Evolutionary conservation across 2,888 invertebrate species (phyloP), one percentile per base, ranked within the genome.

Genomic region (Baccha elongata): DNA sequence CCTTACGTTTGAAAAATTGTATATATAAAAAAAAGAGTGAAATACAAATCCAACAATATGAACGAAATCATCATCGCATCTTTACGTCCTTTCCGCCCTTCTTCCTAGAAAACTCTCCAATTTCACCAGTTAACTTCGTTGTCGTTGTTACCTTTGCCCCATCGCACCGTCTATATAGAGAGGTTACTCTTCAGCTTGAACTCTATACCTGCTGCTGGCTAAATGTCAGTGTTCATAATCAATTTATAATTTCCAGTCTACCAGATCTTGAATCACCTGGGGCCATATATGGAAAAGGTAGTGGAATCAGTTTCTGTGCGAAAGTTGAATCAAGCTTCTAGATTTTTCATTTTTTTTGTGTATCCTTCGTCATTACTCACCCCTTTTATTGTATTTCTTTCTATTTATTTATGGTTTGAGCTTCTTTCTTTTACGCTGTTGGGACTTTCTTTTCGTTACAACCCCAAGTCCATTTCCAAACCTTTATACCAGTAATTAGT

Each of bases 211-310:
- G 75, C 23, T 58, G 44, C 44, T 55, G 72, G 76, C 72, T 76
- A 83, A 83, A 76, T 76, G 83, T 83, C 83, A 76, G 83, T 78
- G 78, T 84, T 73, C 78, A 84, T 84, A 84, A 84, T 84, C 73
- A 78, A 84, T 84, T 84, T 84, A 78, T 78, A 84, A 84, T 84
- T 73, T 84, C 78, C 78, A 84, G 78, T 84, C 83, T 84, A 78
- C 78, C 83, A 84, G 78, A 58, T 73, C 53, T 48, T 58, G 75
- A 50, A 50, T 48, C 75, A 75, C 81, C 62, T 65, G 60, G 46
- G 60, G 81, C 40, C 65, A 71, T 65, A 74, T 74, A 80, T 74
- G 64, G 58, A 58, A 50, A 15, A 5, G 40, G 7, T 8, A 5
- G n/a, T 50, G 64, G 37, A 60, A 60, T 32, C 64, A 64, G 42